phyloP scores from a whole-genome alignment of 2,888 invertebrate genomes.

The Eupsilia transversa region DNA sequence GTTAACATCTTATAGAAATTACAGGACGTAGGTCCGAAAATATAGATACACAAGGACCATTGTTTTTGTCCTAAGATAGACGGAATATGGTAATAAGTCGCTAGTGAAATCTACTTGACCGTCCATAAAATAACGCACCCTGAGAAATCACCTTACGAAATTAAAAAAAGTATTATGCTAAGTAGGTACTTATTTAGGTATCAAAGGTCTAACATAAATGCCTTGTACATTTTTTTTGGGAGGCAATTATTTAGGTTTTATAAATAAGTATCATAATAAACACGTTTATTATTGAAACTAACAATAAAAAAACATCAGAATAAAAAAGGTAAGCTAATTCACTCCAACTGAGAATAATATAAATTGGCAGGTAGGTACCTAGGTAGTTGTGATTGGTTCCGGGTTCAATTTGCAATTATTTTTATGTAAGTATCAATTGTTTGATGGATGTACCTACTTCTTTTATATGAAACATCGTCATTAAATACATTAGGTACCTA shows the following conservation, averaged over 20 bases:
- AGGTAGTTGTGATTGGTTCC: neutral
- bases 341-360: too few relatives aligned
- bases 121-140: constrained; percentile 8
- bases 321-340: neutral
- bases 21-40: neutral
- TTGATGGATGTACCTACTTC: neutral
- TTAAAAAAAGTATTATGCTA: neutral
- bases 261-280: neutral
- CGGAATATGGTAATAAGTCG: neutral
- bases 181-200: neutral
- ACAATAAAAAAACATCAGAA: too few relatives aligned
- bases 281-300: neutral
- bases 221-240: neutral
- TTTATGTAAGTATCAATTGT: neutral
- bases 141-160: neutral
- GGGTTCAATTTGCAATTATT: neutral
- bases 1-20: too few relatives aligned
- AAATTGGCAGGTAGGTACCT: neutral
- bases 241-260: neutral
- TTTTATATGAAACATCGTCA: neutral
- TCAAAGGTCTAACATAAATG: neutral
- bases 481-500: neutral
- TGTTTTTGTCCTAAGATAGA: neutral
- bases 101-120: neutral
- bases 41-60: neutral